These are phyloP conservation scores for Melanotaenia nigrans DNA, from an alignment of 2,797 vertebrate species.

Conservation along the genomic window DNA sequence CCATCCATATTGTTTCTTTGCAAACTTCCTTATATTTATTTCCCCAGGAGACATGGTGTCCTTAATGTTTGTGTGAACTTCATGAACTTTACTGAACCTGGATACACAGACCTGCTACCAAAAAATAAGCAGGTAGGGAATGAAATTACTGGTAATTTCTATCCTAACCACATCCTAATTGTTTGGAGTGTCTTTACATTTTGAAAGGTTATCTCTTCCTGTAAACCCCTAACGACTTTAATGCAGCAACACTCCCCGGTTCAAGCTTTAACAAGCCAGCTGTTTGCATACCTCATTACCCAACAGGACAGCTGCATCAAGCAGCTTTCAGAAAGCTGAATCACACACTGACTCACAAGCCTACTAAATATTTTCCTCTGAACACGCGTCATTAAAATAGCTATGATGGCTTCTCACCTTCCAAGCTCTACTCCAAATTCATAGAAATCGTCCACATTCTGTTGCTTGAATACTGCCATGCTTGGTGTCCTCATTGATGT, in stretches of 20 bases:
- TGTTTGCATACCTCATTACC: conserved; percentile 49
- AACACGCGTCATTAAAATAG: background rate
- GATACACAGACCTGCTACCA: conserved; percentile 15
- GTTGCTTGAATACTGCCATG: conserved; percentile 96
- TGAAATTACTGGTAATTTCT: background rate
- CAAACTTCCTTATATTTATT: conserved; percentile 65
- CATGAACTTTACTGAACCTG: conserved; percentile 8
- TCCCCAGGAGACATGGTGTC: conserved; percentile 38
- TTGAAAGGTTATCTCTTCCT: conserved; percentile 27
- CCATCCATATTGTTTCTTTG: conserved; percentile 39
- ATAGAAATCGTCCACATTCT: conserved; percentile 94
- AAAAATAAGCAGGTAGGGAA: background rate
- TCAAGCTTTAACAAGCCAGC: conserved; percentile 66
- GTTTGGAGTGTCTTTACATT: background rate
- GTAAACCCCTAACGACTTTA: conserved; percentile 48
- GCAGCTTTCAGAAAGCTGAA: conserved; percentile 17
- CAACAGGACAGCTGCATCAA: conserved; percentile 18
- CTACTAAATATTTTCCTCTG: conserved; percentile 8
- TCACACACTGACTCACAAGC: conserved; percentile 24
- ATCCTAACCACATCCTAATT: conserved; percentile 8
- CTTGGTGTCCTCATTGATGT: conserved; percentile 88
- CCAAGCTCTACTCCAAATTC: conserved; percentile 92
- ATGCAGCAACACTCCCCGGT: conserved; percentile 52
- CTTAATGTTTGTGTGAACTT: conserved; percentile 16
- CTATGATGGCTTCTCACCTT: conserved; percentile 83